Evolutionary conservation across 1,140 invertebrate species (phyloP).

Genomic region (Pseudomyrmex pallidus): DNA sequence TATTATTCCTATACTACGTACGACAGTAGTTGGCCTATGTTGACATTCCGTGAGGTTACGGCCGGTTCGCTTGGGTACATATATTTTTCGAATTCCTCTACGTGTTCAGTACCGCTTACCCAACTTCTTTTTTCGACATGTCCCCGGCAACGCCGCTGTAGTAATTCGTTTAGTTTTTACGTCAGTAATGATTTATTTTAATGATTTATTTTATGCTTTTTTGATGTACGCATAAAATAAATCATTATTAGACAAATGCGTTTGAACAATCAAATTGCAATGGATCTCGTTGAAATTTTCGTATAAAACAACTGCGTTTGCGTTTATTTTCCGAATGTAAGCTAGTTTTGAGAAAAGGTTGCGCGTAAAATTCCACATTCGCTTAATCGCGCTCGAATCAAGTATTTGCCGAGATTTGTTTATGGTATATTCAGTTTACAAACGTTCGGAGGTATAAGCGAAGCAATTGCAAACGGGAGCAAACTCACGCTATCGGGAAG

Average conservation of each 20-base stretch:
- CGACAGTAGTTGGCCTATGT: slow-evolving; percentile 65
- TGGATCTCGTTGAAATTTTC: neutral
- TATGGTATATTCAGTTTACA: slow-evolving; percentile 52
- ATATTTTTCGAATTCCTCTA: slow-evolving; percentile 48
- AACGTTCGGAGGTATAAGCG: slow-evolving; percentile 15
- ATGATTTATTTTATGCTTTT: too few relatives aligned
- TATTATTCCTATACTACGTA: slow-evolving; percentile 70
- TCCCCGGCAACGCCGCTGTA: too few relatives aligned
- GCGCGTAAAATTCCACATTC: slow-evolving; percentile 1
- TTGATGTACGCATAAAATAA: too few relatives aligned
- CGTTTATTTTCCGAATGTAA: too few relatives aligned
- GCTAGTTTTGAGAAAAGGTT: neutral
- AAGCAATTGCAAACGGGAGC: slow-evolving; percentile 28
- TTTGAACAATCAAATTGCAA: neutral
- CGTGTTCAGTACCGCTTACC: neutral
- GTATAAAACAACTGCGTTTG: too few relatives aligned
- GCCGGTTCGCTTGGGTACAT: slow-evolving; percentile 14
- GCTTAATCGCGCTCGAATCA: neutral
- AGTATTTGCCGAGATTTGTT: slow-evolving; percentile 8
- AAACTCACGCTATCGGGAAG: slow-evolving; percentile 54
- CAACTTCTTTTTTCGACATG: neutral
- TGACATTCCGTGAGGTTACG: slow-evolving; percentile 67
- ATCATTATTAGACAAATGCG: too few relatives aligned
- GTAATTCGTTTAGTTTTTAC: too few relatives aligned
- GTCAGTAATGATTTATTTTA: too few relatives aligned